These are phyloP conservation scores for Prolemur simus DNA, from an alignment of 2,113 vertebrate species.

Conservation along the genomic window DNA sequence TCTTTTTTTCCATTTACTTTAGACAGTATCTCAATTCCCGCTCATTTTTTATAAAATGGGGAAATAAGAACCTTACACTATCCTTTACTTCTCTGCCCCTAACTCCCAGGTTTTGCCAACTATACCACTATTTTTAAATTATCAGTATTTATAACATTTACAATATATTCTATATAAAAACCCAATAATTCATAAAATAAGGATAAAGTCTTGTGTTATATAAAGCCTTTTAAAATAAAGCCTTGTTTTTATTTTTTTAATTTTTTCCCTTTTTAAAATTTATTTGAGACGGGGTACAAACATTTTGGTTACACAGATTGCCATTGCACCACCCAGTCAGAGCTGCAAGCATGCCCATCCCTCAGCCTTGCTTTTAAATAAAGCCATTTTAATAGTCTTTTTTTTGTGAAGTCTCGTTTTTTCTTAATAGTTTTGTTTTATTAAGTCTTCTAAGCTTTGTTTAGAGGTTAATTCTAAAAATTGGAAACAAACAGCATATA, in stretches of 20 bases:
- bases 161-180: not conserved
- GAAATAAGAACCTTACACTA: not conserved
- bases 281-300: too few species aligned
- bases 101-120: not conserved
- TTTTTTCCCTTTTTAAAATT: too few species aligned
- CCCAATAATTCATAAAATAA: too few species aligned
- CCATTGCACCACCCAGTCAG: too few species aligned
- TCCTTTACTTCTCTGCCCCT: not conserved
- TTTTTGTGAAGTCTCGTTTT: not conserved
- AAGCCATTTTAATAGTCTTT: not conserved
- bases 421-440: not conserved
- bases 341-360: too few species aligned
- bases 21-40: not conserved
- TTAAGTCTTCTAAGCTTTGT: not conserved
- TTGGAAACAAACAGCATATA: not conserved
- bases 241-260: not conserved
- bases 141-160: not conserved
- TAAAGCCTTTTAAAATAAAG: not conserved
- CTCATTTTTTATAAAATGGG: not conserved
- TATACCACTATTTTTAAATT: not conserved
- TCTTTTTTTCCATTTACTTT: not conserved
- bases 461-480: constrained; percentile 17
- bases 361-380: not conserved
- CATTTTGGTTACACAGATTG: too few species aligned
- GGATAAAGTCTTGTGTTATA: not conserved